Conservation (phyloP, 1,140 invertebrate genomes). For the Harlomillsia oculata region DNA sequence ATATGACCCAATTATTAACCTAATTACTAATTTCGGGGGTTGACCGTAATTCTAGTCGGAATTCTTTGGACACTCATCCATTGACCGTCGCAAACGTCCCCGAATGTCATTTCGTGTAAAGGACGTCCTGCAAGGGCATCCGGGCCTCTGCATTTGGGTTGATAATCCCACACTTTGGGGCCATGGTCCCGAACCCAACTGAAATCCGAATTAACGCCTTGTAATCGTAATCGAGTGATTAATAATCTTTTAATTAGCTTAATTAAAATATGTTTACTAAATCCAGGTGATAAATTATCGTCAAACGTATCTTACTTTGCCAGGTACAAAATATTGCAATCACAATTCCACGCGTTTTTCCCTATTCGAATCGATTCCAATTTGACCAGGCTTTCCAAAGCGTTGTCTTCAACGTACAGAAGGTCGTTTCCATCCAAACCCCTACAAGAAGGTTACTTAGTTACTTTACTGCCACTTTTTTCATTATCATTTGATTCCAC, state of each 20-base stretch:
- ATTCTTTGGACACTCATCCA: slow-evolving; percentile 16
- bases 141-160: slow-evolving; percentile 63
- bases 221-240: too few species aligned
- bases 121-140: slow-evolving; percentile 57
- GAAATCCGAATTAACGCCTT: too few species aligned
- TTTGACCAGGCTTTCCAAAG: slow-evolving; percentile 55
- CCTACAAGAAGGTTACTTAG: slow-evolving; percentile 47
- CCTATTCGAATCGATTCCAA: slow-evolving; percentile 62
- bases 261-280: too few species aligned
- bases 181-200: slow-evolving; percentile 57
- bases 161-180: slow-evolving; percentile 60
- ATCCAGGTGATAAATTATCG: too few species aligned
- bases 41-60: slow-evolving; percentile 1
- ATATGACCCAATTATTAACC: too few species aligned
- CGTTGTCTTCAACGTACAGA: slow-evolving; percentile 56
- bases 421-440: slow-evolving; percentile 71
- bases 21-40: too few species aligned
- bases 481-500: too few species aligned
- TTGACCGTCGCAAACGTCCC: slow-evolving; percentile 61
- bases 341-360: slow-evolving; percentile 78
- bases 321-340: slow-evolving; percentile 66
- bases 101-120: slow-evolving; percentile 61
- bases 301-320: slow-evolving; percentile 47
- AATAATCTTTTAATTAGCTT: too few species aligned
- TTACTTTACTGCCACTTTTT: too few species aligned